A percentile compares a stretch with the other conserved stretches of the same genome.
Evolutionary conservation across 2,888 invertebrate species (phyloP).

Genomic region (Lepidonotus clava): DNA sequence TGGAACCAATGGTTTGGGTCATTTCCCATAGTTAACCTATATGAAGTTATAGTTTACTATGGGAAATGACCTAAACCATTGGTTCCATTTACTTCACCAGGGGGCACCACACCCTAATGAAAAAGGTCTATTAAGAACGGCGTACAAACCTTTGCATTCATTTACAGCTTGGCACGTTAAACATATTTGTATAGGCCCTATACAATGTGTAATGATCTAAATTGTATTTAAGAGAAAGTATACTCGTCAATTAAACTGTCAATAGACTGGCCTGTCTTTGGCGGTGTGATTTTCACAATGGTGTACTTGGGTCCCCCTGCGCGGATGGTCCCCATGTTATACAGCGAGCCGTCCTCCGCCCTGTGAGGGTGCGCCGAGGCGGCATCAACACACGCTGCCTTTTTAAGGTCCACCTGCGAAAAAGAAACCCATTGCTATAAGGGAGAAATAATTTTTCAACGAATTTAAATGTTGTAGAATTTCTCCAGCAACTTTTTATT

Average conservation of each 20-base stretch:
- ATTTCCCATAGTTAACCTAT: no score
- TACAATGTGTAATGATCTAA: background rate
- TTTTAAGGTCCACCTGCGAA: conserved; percentile 12
- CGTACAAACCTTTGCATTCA: no score
- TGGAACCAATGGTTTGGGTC: no score
- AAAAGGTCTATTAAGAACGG: no score
- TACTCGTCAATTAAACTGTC: no score
- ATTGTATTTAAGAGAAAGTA: background rate
- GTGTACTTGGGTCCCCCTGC: conserved; percentile 23
- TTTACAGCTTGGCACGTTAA: no score
- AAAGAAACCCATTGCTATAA: background rate
- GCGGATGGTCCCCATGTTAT: background rate
- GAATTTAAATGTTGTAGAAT: background rate
- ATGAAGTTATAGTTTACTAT: no score
- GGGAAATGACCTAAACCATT: no score
- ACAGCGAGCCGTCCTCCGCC: background rate
- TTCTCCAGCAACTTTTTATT: background rate
- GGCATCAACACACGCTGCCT: background rate
- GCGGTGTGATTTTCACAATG: conserved; percentile 20
- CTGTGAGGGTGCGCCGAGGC: conserved; percentile 32
- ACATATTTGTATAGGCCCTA: no score
- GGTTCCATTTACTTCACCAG: no score
- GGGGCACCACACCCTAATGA: no score
- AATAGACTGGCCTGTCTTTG: background rate
- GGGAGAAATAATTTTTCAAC: background rate